Evolutionary conservation across 1,140 invertebrate genomes (phyloP), one percentile per base, ranked within the genome.

Genomic region (Lepidurus packardi): DNA sequence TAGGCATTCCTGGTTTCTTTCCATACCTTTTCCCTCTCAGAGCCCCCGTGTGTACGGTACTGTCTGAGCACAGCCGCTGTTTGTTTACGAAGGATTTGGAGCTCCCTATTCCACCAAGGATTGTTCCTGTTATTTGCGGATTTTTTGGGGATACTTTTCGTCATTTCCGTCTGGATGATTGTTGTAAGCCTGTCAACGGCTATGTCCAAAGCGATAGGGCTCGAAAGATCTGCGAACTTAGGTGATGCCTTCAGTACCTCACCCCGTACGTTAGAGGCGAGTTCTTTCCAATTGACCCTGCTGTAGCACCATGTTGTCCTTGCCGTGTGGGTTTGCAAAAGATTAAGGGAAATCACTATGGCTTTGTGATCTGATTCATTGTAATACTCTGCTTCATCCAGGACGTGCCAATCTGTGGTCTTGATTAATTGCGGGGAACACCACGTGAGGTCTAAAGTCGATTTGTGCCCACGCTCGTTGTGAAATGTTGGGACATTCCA

Each of bases 401-500:
- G 1, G 21, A 42, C 41, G 41, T 45, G 24, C 21, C 41, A 76
- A 7, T 76, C 44, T 43, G 4, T 25, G 10, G 0, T 76, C 3
- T 21, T 43, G 7, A 41, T 6, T 34, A 44, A 76, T 11, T 76
- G n/a, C 3, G 44, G 10, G 7, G 75, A 76, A 44, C 41, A 42
- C 21, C 41, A 76, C 7, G 75, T 76, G 41, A 76, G 42, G 42
- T 76, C 24, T 7, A 76, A 44, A 9, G 75, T 76, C n/a, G 75
- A 76, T n/a, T 76, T 76, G 21, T 43, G 44, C 1, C 42, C 41
- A 76, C 75, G 75, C 0, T 76, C 41, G 75, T 76, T 76, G 75
- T 43, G 75, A 7, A 45, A 76, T n/a, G 75, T 76, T 1, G 75
- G 75, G 41, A 25, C 16, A 43, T 76, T 44, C n/a, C 75, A 44